phyloP scores from a whole-genome alignment of 2,113 vertebrate genomes.

The Salvator merianae region DNA sequence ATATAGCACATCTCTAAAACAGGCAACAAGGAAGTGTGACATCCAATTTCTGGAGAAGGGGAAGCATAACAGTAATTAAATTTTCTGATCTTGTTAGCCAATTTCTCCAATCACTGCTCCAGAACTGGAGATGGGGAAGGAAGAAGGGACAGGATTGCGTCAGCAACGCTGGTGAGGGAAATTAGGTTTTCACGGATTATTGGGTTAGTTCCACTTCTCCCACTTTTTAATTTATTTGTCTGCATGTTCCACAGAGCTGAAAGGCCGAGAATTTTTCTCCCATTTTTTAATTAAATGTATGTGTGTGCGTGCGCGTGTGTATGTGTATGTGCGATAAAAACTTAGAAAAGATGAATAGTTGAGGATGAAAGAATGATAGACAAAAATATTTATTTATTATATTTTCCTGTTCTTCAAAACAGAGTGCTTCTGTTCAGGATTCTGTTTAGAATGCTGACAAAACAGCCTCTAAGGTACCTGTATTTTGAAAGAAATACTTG shows the following conservation, averaged over 20 bases:
- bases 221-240: constrained; percentile 88
- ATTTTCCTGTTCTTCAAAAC: constrained; percentile 46
- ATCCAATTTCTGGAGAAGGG: constrained; percentile 82
- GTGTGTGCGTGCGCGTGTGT: constrained; percentile 52
- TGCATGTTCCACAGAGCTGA: constrained; percentile 80
- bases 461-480: constrained; percentile 44
- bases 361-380: constrained; percentile 48
- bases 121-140: constrained; percentile 75
- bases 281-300: constrained; percentile 79
- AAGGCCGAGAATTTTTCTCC: constrained; percentile 71
- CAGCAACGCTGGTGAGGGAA: constrained; percentile 75
- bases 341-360: constrained; percentile 34
- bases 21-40: constrained; percentile 75
- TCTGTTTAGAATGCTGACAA: constrained; percentile 7
- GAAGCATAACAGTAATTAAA: constrained; percentile 82
- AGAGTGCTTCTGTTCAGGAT: constrained; percentile 30
- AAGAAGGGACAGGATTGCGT: constrained; percentile 74
- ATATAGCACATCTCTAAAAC: constrained; percentile 51
- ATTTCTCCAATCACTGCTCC: constrained; percentile 85
- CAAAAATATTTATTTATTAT: constrained; percentile 42
- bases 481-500: constrained; percentile 10
- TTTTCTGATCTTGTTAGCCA: constrained; percentile 88
- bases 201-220: constrained; percentile 86
- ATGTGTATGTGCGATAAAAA: constrained; percentile 75
- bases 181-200: constrained; percentile 88